Evolutionary conservation across 1,140 invertebrate species (phyloP).

Genomic region (Euura lappo): DNA sequence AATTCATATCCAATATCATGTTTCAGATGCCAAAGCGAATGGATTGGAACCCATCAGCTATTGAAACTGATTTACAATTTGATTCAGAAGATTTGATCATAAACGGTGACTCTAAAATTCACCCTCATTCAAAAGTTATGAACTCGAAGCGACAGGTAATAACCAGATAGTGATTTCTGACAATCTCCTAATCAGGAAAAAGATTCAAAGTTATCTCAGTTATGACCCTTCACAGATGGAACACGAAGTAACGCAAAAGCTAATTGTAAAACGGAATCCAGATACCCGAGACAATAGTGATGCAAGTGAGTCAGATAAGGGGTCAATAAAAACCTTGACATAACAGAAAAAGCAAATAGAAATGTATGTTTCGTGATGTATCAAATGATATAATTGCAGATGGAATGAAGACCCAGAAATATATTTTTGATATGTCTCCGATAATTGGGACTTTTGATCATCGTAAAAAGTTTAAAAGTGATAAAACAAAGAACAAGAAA

Average conservation of each 20-base stretch:
- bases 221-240: too few relatives aligned
- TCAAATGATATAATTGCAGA: conserved; percentile 43
- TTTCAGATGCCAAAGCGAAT: neutral
- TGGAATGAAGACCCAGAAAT: conserved; percentile 35
- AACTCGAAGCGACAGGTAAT: too few relatives aligned
- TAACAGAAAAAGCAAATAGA: conserved; percentile 18
- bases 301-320: too few relatives aligned
- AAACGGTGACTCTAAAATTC: neutral
- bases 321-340: too few relatives aligned
- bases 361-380: conserved; percentile 26
- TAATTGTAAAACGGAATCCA: conserved; percentile 28
- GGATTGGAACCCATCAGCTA: neutral
- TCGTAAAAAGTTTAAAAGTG: neutral
- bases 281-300: neutral
- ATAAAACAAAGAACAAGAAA: conserved; percentile 8
- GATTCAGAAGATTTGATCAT: neutral
- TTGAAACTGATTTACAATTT: conserved; percentile 13
- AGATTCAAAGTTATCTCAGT: too few relatives aligned
- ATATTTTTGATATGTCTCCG: conserved; percentile 29
- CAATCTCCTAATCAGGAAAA: too few relatives aligned
- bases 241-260: too few relatives aligned
- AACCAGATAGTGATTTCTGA: too few relatives aligned
- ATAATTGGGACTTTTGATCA: conserved; percentile 33
- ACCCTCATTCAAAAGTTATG: too few relatives aligned
- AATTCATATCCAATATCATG: neutral